phyloP scores from a whole-genome alignment of 1,140 invertebrate species.

The Cydia amplana region DNA sequence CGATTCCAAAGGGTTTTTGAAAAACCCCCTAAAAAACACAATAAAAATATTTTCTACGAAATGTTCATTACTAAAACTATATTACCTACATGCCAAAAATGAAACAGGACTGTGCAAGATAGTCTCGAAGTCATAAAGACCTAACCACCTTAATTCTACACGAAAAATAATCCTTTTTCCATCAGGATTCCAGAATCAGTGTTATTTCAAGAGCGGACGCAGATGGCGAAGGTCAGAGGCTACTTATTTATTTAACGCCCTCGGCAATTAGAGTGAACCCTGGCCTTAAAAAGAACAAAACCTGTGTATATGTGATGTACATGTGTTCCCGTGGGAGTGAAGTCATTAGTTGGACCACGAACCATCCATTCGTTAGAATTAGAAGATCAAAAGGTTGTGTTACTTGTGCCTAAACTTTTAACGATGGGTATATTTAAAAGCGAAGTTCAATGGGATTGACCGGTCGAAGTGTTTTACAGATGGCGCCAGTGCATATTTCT shows the following conservation, averaged over 20 bases:
- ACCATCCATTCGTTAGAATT: no score
- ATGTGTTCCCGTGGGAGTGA: neutral
- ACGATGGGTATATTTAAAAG: no score
- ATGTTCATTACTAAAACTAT: neutral
- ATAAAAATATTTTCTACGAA: no score
- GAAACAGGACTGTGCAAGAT: neutral
- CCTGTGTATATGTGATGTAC: neutral
- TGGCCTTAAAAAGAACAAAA: neutral
- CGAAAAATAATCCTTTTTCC: neutral
- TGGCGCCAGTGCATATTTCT: no score
- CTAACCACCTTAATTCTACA: neutral
- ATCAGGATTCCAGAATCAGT: neutral
- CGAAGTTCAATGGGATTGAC: no score
- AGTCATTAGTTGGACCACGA: neutral
- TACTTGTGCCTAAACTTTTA: no score
- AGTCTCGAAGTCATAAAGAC: neutral
- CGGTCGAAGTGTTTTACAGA: no score
- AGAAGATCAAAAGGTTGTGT: no score
- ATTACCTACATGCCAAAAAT: neutral
- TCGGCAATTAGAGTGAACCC: neutral
- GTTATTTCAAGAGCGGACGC: neutral
- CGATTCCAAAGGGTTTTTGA: no score
- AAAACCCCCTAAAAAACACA: no score
- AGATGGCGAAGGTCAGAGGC: neutral
- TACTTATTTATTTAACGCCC: slow-evolving; percentile 4